Percentiles rank a stretch among this genome's conserved stretches.
Evolutionary conservation across 2,113 vertebrate genomes (phyloP).

Genomic region (Cyprinodon brontotheroides): DNA sequence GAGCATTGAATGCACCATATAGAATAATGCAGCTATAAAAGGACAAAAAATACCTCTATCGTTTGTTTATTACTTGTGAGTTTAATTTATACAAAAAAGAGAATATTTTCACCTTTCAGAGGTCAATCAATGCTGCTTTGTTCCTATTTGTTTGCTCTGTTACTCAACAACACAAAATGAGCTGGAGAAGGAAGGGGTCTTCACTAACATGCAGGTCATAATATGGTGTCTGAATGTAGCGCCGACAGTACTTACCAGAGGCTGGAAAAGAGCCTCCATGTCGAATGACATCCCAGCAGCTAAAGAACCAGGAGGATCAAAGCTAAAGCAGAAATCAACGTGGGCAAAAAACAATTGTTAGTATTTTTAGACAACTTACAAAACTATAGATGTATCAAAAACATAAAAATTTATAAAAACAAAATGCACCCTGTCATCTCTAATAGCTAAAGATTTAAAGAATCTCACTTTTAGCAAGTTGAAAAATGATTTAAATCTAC

Average conservation of each 20-base stretch:
- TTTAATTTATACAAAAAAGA: too few relatives aligned
- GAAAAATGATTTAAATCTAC: neutral
- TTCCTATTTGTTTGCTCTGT: too few relatives aligned
- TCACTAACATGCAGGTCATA: neutral
- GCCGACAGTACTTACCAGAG: constrained; percentile 81
- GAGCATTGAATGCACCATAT: too few relatives aligned
- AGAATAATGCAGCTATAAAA: too few relatives aligned
- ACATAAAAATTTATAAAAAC: too few relatives aligned
- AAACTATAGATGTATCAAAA: neutral
- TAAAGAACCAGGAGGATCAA: constrained; percentile 85
- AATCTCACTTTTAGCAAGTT: neutral
- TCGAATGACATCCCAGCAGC: constrained; percentile 90
- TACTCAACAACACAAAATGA: too few relatives aligned
- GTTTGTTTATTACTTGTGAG: too few relatives aligned
- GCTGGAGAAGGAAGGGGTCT: neutral
- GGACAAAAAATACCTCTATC: too few relatives aligned
- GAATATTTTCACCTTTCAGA: too few relatives aligned
- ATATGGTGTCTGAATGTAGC: neutral
- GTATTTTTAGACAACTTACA: neutral
- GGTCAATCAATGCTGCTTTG: too few relatives aligned
- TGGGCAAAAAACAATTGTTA: neutral
- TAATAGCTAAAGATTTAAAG: neutral
- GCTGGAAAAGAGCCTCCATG: constrained; percentile 84
- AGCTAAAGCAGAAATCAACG: constrained; percentile 76
- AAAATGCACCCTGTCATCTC: neutral